Conservation (phyloP, 2,797 vertebrate species). For the Tarsius wallacei region DNA sequence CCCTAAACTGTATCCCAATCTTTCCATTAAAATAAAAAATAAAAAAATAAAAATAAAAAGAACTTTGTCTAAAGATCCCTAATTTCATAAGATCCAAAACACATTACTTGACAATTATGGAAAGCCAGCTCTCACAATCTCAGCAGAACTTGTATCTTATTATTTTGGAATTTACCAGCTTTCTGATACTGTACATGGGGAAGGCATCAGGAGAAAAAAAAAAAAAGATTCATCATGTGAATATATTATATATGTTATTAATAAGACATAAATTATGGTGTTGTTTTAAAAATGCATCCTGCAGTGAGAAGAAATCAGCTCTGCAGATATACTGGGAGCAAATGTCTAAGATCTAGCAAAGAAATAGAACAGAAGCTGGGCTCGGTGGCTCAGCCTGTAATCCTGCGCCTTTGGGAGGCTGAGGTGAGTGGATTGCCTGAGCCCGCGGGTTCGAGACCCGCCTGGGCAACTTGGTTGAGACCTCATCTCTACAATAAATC, state of each 20-base stretch:
- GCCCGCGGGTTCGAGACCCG: too few species aligned
- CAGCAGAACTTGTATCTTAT: not conserved
- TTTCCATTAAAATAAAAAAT: too few species aligned
- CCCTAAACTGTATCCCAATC: too few species aligned
- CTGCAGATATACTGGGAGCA: not conserved
- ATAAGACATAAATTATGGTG: slow-evolving; percentile 33
- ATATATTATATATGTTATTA: not conserved
- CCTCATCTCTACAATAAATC: too few species aligned
- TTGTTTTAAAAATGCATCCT: not conserved
- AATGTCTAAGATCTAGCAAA: not conserved
- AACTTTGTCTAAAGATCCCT: not conserved
- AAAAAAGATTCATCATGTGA: not conserved
- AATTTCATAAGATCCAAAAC: not conserved
- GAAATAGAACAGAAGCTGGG: not conserved
- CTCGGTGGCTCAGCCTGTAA: too few species aligned
- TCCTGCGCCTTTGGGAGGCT: too few species aligned
- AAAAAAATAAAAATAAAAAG: too few species aligned
- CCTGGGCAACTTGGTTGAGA: too few species aligned
- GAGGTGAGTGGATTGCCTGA: too few species aligned
- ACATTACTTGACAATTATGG: not conserved
- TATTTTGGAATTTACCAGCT: slow-evolving; percentile 41
- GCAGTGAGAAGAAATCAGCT: not conserved
- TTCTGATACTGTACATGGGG: not conserved
- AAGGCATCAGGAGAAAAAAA: not conserved
- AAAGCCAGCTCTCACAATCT: not conserved